phyloP scores from a whole-genome alignment of 2,888 invertebrate species.

The Hydrotaea diabolus region DNA sequence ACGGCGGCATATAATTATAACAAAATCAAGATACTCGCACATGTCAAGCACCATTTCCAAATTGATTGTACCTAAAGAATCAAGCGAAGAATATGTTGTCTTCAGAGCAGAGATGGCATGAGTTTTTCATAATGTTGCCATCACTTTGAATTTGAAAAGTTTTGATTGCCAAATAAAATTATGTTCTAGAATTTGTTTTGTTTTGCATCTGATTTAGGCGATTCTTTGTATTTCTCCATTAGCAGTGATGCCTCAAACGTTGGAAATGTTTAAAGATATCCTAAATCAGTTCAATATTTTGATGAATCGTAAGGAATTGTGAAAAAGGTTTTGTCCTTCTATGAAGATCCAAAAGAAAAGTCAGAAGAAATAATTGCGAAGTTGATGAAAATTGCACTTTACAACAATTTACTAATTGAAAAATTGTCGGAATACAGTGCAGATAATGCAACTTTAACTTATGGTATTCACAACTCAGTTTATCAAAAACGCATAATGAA shows the following conservation, averaged over 20 bases:
- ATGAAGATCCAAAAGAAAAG: constrained; percentile 41
- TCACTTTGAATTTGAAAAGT: constrained; percentile 31
- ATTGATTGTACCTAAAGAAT: constrained; percentile 25
- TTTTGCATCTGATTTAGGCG: not conserved
- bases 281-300: constrained; percentile 31
- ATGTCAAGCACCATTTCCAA: constrained; percentile 36
- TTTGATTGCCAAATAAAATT: constrained; percentile 44
- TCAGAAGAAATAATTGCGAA: constrained; percentile 40
- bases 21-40: constrained; percentile 16
- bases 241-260: constrained; percentile 32
- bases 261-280: constrained; percentile 28
- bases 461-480: constrained; percentile 43
- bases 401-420: constrained; percentile 35
- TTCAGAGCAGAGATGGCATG: constrained; percentile 26
- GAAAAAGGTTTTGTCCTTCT: constrained; percentile 40
- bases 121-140: constrained; percentile 41
- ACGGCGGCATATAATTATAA: constrained; percentile 32
- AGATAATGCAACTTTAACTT: constrained; percentile 48
- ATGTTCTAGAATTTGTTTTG: constrained; percentile 4
- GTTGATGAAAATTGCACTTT: constrained; percentile 40
- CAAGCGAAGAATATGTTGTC: constrained; percentile 17
- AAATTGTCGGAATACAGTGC: constrained; percentile 43
- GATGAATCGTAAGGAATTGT: constrained; percentile 15
- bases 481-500: constrained; percentile 38
- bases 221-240: constrained; percentile 5